Evolutionary conservation across 2,113 vertebrate genomes (phyloP).

Genomic region (Gobio gobio): DNA sequence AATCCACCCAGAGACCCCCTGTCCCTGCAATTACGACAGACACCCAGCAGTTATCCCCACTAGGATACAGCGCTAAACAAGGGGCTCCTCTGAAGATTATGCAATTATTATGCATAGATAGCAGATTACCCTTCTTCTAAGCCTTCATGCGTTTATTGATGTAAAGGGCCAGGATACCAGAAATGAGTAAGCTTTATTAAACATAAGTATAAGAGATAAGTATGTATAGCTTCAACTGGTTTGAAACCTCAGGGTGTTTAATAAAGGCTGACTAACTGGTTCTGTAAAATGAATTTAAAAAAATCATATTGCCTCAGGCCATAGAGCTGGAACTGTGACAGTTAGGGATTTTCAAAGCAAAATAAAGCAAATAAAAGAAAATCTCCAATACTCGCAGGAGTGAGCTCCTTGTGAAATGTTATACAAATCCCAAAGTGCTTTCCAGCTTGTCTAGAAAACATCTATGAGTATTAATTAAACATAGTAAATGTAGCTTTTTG

Average conservation of each 20-base stretch:
- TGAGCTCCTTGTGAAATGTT: neutral
- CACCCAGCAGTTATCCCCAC: slow-evolving; percentile 64
- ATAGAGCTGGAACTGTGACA: slow-evolving; percentile 40
- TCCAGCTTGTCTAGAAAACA: neutral
- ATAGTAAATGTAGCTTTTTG: neutral
- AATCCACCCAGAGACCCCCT: slow-evolving; percentile 66
- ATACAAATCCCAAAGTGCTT: neutral
- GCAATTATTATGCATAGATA: slow-evolving; percentile 59
- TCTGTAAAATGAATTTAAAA: slow-evolving; percentile 32
- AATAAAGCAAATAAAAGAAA: slow-evolving; percentile 30
- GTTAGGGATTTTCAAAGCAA: slow-evolving; percentile 35
- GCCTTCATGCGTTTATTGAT: slow-evolving; percentile 32
- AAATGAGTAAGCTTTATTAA: slow-evolving; percentile 11
- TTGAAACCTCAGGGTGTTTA: slow-evolving; percentile 28
- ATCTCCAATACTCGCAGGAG: neutral
- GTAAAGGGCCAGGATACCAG: slow-evolving; percentile 17
- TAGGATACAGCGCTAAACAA: slow-evolving; percentile 50
- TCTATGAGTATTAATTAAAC: neutral
- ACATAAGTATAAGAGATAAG: slow-evolving; percentile 18
- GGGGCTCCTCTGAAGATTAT: slow-evolving; percentile 55
- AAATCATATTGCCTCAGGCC: slow-evolving; percentile 39
- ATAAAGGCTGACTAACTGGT: slow-evolving; percentile 21
- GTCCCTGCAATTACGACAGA: slow-evolving; percentile 61
- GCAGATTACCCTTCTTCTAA: slow-evolving; percentile 41
- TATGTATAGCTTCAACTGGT: slow-evolving; percentile 21